These are phyloP conservation scores for Echinometra lucunter DNA, from an alignment of 53 echinoderm and acorn worm species.

Conservation along the genomic window DNA sequence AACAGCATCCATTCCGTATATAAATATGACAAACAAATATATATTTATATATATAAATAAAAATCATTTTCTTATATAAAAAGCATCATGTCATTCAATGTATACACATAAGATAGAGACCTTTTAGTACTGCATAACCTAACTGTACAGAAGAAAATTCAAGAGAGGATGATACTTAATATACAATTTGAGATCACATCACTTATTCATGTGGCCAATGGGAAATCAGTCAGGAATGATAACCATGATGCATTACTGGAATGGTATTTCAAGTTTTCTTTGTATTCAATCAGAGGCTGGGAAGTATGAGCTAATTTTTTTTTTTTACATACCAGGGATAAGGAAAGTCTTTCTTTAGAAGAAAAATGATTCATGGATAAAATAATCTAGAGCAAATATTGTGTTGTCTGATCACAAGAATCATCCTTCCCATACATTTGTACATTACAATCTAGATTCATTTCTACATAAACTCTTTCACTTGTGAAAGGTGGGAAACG, in stretches of 20 bases:
- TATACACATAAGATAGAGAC: constrained; percentile 54
- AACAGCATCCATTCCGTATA: constrained; percentile 46
- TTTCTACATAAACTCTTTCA: background rate
- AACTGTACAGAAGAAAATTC: constrained; percentile 1
- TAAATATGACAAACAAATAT: constrained; percentile 21
- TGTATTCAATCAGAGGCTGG: background rate
- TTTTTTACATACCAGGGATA: background rate
- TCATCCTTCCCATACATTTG: background rate
- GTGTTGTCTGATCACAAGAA: background rate
- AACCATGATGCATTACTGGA: background rate
- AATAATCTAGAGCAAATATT: background rate
- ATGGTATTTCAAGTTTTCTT: background rate
- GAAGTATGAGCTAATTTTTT: background rate
- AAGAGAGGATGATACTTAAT: background rate
- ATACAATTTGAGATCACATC: constrained; percentile 21
- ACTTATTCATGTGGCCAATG: background rate
- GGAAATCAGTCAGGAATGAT: constrained; percentile 5
- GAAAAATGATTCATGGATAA: background rate
- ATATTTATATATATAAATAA: constrained; percentile 44
- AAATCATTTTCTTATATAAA: constrained; percentile 41
- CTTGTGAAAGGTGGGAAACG: background rate
- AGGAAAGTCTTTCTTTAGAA: background rate
- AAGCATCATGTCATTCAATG: constrained; percentile 21
- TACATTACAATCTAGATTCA: background rate
- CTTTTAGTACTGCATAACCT: constrained; percentile 53